These are phyloP conservation scores for Proales similis DNA, from an alignment of 1,140 invertebrate species.

Conservation along the genomic window DNA sequence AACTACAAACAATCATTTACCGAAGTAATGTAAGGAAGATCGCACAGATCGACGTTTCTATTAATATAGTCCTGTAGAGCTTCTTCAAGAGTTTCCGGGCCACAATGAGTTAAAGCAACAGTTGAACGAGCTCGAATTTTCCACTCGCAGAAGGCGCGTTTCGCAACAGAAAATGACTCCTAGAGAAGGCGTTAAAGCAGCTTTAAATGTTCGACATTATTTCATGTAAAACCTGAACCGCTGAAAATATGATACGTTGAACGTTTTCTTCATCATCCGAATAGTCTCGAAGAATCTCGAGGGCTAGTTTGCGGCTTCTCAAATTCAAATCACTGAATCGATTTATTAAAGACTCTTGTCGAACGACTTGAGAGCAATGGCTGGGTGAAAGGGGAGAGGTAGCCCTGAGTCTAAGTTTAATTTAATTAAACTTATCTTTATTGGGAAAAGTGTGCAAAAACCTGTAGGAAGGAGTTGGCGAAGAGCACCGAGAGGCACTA, in stretches of 20 bases:
- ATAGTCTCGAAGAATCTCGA: constrained; percentile 48
- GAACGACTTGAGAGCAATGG: constrained; percentile 3
- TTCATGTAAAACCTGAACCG: constrained; percentile 43
- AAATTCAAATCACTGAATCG: constrained; percentile 51
- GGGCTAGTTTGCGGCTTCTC: constrained; percentile 47
- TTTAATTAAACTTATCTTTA: background rate
- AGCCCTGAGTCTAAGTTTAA: background rate
- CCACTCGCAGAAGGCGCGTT: constrained; percentile 50
- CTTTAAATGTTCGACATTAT: background rate
- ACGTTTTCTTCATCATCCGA: constrained; percentile 51
- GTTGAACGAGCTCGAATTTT: constrained; percentile 52
- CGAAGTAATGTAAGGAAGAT: constrained; percentile 47
- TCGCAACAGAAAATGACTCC: constrained; percentile 51
- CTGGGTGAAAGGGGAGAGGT: constrained; percentile 7
- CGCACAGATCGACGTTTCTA: constrained; percentile 50
- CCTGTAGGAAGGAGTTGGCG: background rate
- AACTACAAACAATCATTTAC: constrained; percentile 42
- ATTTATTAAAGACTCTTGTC: constrained; percentile 40
- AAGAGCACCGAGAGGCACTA: background rate
- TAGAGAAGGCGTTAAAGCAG: constrained; percentile 37
- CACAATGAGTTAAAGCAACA: constrained; percentile 48
- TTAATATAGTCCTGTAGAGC: constrained; percentile 53
- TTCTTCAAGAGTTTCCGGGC: constrained; percentile 52
- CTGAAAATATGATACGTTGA: constrained; percentile 48
- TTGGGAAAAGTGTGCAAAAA: background rate